Base-by-base conservation (phyloP, 2,797 vertebrate species). In the Artibeus jamaicensis region DNA sequence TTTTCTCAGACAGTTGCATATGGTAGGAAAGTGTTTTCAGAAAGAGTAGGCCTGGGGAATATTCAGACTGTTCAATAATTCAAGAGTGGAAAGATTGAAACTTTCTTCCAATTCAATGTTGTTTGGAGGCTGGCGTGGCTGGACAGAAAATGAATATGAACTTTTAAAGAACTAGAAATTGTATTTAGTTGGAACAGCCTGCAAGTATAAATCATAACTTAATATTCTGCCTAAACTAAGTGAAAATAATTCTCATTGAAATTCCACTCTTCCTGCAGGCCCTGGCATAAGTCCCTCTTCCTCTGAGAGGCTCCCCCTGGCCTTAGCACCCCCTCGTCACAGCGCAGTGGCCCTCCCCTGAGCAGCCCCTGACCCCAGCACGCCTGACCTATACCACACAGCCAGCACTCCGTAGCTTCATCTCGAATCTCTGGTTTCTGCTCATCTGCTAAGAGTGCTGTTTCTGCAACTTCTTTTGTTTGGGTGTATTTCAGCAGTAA, bases 1-100 rank as follows among this genome's bases (percentile, higher is more conserved):
- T 97, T 97, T 97, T 96, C 96, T 93, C 96, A 96, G 96, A 96
- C 97, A 96, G 97, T 97, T 97, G 97, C 97, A 97, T 97, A 97
- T 96, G 97, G 97, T 94, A 91, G 96, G 84, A 95, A 97, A 96
- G 93, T 70, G 57, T 96, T 97, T 97, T 96, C 96, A 94, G 88
- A 97, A 94, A 81, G 70, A 78, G 22, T 68, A 89, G 91, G 96
- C 97, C 94, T 96, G n/a, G 97, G 96, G 95, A 96, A 98, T 85
- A n/a, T 3, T 0, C 48, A 87, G 83, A 82, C 53, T 97, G 92
- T 97, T 95, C 89, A 89, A 97, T 96, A 46, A 98, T 98, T 90
- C n/a, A 96, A 91, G 46, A 97, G 97, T 68, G 96, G 65, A 92
- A 93, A 12, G 6, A 95, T 87, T 68, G 83, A 90, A 97, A 87